Conservation (phyloP, 1,140 invertebrate species). For the Patella vulgata region DNA sequence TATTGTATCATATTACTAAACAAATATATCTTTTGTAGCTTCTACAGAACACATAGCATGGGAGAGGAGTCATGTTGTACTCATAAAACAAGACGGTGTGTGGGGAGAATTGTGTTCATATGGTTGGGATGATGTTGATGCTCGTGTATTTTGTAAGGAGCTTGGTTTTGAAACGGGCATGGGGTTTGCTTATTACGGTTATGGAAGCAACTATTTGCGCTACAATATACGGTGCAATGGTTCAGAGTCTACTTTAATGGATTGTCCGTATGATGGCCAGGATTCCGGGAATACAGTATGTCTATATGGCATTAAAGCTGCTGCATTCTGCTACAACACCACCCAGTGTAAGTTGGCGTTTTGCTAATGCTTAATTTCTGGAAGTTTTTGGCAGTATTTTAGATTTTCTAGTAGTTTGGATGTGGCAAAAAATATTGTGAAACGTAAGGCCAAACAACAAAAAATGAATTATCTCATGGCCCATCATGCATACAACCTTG, state of each 20-base stretch:
- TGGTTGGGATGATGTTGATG: slow-evolving; percentile 34
- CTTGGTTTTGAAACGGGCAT: slow-evolving; percentile 16
- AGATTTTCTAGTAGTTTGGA: too few relatives aligned
- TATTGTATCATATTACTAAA: too few relatives aligned
- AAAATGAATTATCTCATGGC: too few relatives aligned
- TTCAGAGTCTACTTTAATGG: neutral
- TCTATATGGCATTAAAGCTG: neutral
- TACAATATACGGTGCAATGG: neutral
- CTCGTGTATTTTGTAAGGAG: slow-evolving; percentile 47
- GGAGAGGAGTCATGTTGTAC: too few relatives aligned
- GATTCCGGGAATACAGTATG: neutral
- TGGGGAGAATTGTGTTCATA: slow-evolving; percentile 54
- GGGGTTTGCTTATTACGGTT: neutral
- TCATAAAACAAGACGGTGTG: slow-evolving; percentile 43
- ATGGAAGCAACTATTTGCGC: neutral
- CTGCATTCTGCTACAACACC: slow-evolving; percentile 7
- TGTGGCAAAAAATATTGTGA: too few relatives aligned
- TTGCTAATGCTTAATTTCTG: too few relatives aligned
- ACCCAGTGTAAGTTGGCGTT: neutral
- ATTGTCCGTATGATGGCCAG: neutral
- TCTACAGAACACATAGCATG: too few relatives aligned
- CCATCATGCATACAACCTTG: too few relatives aligned
- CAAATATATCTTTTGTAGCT: too few relatives aligned
- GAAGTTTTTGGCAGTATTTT: too few relatives aligned
- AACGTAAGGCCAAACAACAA: too few relatives aligned